Evolutionary conservation across 2,113 vertebrate species (phyloP).

Genomic region (Psittacara wagleri): DNA sequence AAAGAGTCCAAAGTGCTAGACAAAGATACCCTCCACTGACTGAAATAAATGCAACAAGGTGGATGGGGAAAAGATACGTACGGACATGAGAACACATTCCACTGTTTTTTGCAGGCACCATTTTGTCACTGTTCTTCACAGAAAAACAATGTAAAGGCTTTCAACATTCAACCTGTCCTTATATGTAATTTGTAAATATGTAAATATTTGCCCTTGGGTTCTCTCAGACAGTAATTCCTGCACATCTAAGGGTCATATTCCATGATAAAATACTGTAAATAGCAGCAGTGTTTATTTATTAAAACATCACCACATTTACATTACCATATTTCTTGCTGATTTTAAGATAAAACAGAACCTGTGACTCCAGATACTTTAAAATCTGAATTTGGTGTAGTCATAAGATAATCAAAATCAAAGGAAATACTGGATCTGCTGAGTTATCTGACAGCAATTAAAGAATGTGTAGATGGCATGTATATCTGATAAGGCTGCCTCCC

Average conservation of each 20-base stretch:
- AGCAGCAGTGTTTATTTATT: background rate
- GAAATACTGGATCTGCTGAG: background rate
- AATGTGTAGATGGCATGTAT: background rate
- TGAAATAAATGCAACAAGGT: background rate
- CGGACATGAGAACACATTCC: background rate
- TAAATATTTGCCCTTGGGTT: background rate
- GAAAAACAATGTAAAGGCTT: background rate
- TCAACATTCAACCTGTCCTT: rapidly evolving
- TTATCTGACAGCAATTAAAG: background rate
- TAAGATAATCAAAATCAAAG: background rate
- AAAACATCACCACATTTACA: background rate
- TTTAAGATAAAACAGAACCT: background rate
- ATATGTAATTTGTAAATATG: rapidly evolving
- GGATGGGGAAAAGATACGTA: rapidly evolving
- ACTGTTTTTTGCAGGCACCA: background rate
- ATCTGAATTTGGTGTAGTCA: background rate
- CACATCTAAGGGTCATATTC: background rate
- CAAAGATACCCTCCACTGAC: background rate
- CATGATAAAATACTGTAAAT: background rate
- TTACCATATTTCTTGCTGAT: background rate
- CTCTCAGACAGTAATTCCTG: background rate
- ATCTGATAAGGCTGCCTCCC: background rate
- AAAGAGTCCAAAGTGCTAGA: background rate
- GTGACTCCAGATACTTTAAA: background rate
- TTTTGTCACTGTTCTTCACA: background rate